Percentiles rank a stretch among this genome's conserved stretches.
Conservation (phyloP, 2,888 invertebrate genomes). For the Drosophila mulleri region DNA sequence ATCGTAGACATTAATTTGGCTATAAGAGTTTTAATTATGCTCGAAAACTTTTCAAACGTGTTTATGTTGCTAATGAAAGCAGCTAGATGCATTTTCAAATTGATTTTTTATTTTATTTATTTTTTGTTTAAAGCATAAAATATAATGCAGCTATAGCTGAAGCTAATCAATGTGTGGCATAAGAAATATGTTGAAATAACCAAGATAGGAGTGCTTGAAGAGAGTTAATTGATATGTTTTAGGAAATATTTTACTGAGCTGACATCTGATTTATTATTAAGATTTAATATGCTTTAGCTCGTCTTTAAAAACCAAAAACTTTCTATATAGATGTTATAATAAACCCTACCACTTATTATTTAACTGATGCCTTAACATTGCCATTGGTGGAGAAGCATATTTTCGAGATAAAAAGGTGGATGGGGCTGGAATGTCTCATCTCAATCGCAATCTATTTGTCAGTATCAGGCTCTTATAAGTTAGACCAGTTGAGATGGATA, state of each 20-base stretch:
- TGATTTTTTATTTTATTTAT: neutral
- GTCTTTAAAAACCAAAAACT: neutral
- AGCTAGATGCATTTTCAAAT: neutral
- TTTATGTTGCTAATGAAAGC: slow-evolving; percentile 6
- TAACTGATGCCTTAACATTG: neutral
- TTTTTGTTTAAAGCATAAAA: neutral
- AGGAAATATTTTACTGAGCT: neutral
- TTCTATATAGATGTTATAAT: neutral
- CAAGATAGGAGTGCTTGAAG: neutral
- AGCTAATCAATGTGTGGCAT: neutral
- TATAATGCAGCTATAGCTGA: neutral
- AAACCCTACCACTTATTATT: neutral
- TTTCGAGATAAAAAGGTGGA: no score
- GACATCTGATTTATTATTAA: neutral
- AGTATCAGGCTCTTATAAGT: neutral
- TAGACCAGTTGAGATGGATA: no score
- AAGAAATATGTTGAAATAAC: neutral
- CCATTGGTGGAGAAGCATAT: neutral
- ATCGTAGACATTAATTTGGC: slow-evolving; percentile 19
- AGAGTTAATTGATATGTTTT: neutral
- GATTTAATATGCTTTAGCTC: neutral
- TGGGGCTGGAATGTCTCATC: neutral
- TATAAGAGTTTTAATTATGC: slow-evolving; percentile 14
- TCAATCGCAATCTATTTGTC: neutral
- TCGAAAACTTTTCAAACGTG: slow-evolving; percentile 2